These are phyloP conservation scores for Leptodactylus fallax DNA, from an alignment of 2,797 vertebrate species.

Conservation along the genomic window DNA sequence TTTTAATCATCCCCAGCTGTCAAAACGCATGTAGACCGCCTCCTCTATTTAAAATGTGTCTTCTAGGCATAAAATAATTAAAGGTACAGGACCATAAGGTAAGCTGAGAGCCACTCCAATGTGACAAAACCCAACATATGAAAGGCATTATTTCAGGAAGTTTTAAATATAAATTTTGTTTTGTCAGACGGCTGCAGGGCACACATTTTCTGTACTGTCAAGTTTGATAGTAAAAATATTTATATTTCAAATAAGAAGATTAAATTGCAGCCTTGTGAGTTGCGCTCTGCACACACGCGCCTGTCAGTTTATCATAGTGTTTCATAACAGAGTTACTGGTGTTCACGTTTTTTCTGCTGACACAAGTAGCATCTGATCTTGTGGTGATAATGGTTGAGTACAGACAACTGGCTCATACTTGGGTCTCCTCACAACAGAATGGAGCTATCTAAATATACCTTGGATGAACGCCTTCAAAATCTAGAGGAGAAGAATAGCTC, in stretches of 20 bases:
- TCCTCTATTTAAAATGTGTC: slow-evolving; percentile 99
- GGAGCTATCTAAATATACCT: background rate
- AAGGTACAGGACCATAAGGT: slow-evolving; percentile 88
- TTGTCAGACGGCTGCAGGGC: slow-evolving; percentile 97
- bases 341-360: slow-evolving; percentile 73
- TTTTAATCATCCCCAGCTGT: slow-evolving; percentile 99
- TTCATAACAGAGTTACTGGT: slow-evolving; percentile 67
- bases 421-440: background rate
- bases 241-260: slow-evolving; percentile 88
- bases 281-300: slow-evolving; percentile 77
- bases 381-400: slow-evolving; percentile 74
- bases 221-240: slow-evolving; percentile 88
- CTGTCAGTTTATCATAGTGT: slow-evolving; percentile 78
- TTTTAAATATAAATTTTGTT: slow-evolving; percentile 92
- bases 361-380: slow-evolving; percentile 77
- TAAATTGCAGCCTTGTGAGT: slow-evolving; percentile 83
- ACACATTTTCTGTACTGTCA: slow-evolving; percentile 98
- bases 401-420: slow-evolving; percentile 75
- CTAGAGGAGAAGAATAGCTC: background rate
- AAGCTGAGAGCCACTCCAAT: slow-evolving; percentile 77
- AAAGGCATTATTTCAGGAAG: slow-evolving; percentile 97
- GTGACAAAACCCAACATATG: slow-evolving; percentile 85
- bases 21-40: slow-evolving; percentile 98
- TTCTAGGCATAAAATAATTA: slow-evolving; percentile 99
- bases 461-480: background rate